Conservation (phyloP, 2,888 invertebrate genomes). For the Hypomecis punctinalis region DNA sequence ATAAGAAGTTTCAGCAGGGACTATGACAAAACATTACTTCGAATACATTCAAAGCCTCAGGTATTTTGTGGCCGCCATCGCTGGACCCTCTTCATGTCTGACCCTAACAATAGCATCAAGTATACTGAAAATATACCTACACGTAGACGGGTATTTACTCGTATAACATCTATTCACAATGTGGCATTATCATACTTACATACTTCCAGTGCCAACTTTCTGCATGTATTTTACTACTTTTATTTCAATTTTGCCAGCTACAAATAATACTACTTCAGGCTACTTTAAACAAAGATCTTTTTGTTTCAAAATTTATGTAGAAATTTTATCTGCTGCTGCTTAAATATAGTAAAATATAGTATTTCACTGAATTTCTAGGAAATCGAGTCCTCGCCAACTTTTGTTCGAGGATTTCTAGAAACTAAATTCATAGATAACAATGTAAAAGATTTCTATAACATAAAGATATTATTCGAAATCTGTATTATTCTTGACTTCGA, state of each 20-base stretch:
- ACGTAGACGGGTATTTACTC: background rate
- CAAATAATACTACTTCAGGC: background rate
- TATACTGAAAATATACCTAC: background rate
- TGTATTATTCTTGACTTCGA: background rate
- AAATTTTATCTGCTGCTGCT: background rate
- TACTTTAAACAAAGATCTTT: background rate
- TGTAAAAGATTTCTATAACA: too few relatives aligned
- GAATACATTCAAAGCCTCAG: slow-evolving; percentile 12
- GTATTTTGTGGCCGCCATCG: slow-evolving; percentile 11
- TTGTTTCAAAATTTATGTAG: background rate
- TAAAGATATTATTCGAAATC: too few relatives aligned
- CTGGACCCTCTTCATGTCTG: slow-evolving; percentile 15
- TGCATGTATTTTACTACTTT: too few relatives aligned
- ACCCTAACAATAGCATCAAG: background rate
- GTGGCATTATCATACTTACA: too few relatives aligned
- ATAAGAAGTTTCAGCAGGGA: background rate
- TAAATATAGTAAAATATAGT: background rate
- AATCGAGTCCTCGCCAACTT: background rate
- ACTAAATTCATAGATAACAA: background rate
- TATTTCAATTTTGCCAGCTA: too few relatives aligned
- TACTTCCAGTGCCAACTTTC: too few relatives aligned
- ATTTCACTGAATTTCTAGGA: background rate
- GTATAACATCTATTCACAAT: background rate
- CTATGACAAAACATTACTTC: slow-evolving; percentile 16
- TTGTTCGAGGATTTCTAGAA: background rate